Evolutionary conservation across 2,888 invertebrate species (phyloP).

Genomic region (Plagodis dolabraria): DNA sequence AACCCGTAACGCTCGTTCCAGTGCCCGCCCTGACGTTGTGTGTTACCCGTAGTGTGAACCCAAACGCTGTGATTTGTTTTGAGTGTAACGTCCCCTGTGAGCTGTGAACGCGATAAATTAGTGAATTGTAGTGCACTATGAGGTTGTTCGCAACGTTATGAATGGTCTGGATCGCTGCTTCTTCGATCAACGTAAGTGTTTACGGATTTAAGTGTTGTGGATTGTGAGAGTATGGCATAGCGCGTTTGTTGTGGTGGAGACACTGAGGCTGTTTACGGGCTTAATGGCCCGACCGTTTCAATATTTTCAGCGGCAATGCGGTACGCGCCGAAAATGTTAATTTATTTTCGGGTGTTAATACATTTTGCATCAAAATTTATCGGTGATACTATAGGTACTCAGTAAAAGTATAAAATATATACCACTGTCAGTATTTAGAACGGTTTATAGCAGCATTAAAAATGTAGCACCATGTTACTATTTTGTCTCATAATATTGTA

Average conservation of each 20-base stretch:
- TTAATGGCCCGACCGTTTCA: slow-evolving; percentile 61
- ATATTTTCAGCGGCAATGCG: slow-evolving; percentile 60
- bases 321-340: slow-evolving; percentile 44
- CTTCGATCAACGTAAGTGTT: slow-evolving; percentile 84
- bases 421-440: too few relatives aligned
- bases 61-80: slow-evolving; percentile 79
- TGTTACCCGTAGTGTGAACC: slow-evolving; percentile 76
- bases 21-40: slow-evolving; percentile 73
- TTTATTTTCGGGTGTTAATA: slow-evolving; percentile 45
- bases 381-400: slow-evolving; percentile 5
- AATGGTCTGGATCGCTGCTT: slow-evolving; percentile 85
- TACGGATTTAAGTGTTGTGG: slow-evolving; percentile 56
- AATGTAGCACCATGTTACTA: too few relatives aligned
- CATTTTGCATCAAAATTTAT: slow-evolving; percentile 33
- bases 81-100: slow-evolving; percentile 70
- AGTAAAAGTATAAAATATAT: too few relatives aligned
- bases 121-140: slow-evolving; percentile 80
- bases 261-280: slow-evolving; percentile 61
- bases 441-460: too few relatives aligned
- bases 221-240: slow-evolving; percentile 55
- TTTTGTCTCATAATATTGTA: too few relatives aligned
- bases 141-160: slow-evolving; percentile 79
- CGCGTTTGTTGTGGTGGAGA: slow-evolving; percentile 65
- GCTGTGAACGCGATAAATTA: slow-evolving; percentile 61
- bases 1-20: slow-evolving; percentile 48